Conservation (phyloP, 2,888 invertebrate species). For the Steinernema carpocapsae region DNA sequence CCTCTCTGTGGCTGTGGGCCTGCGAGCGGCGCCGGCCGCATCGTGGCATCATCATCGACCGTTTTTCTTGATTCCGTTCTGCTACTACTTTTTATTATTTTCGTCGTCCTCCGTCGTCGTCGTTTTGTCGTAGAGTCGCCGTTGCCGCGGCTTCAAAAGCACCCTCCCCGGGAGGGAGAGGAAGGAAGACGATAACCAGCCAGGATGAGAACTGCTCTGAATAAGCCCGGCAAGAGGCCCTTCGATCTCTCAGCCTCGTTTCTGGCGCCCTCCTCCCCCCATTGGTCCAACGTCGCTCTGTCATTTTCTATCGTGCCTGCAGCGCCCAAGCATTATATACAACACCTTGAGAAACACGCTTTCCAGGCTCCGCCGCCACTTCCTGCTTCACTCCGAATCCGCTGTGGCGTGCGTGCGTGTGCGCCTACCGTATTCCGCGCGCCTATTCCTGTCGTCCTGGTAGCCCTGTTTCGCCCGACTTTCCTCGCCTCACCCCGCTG, state of each 20-base stretch:
- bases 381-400: neutral
- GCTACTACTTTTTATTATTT: slow-evolving; percentile 24
- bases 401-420: slow-evolving; percentile 10
- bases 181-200: too few relatives aligned
- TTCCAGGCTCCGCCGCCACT: too few relatives aligned
- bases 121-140: neutral
- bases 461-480: neutral
- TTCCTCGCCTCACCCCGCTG: neutral
- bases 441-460: slow-evolving; percentile 16
- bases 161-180: neutral
- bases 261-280: too few relatives aligned
- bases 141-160: neutral
- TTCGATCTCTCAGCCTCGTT: too few relatives aligned
- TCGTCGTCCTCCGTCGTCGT: neutral
- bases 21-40: too few relatives aligned
- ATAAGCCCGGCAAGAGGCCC: too few relatives aligned
- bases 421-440: slow-evolving; percentile 1
- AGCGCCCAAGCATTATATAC: too few relatives aligned
- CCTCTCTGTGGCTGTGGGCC: too few relatives aligned
- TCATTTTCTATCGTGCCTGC: too few relatives aligned
- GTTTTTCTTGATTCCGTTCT: slow-evolving; percentile 25
- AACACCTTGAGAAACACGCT: too few relatives aligned
- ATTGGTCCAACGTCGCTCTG: too few relatives aligned
- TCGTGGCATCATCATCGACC: slow-evolving; percentile 21
- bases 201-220: too few relatives aligned